Evolutionary conservation across 2,888 invertebrate species (phyloP).

Genomic region (Sinopyrophorus schimmeli): DNA sequence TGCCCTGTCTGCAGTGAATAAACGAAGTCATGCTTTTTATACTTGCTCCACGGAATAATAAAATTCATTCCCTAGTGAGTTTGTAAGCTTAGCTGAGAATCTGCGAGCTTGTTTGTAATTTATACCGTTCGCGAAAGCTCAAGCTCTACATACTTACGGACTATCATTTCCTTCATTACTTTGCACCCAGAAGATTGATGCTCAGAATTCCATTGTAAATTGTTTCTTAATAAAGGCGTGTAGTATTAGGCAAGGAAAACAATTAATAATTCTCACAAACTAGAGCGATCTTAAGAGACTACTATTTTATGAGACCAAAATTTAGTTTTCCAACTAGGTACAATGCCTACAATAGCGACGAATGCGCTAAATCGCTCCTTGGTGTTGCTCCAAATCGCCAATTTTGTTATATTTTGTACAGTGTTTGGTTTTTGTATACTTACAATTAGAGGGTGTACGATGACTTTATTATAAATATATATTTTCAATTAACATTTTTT

Average conservation of each 20-base stretch:
- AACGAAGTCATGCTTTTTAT: conserved; percentile 23
- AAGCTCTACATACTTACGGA: conserved; percentile 23
- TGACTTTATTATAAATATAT: too few relatives aligned
- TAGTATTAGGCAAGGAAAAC: conserved; percentile 15
- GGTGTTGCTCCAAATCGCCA: too few relatives aligned
- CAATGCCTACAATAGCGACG: too few relatives aligned
- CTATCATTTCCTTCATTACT: conserved; percentile 28
- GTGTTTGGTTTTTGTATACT: too few relatives aligned
- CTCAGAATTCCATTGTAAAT: conserved; percentile 22
- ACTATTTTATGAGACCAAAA: too few relatives aligned
- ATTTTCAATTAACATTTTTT: too few relatives aligned
- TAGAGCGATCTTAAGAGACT: too few relatives aligned
- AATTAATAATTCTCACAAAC: conserved; percentile 12
- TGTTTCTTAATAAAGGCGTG: conserved; percentile 23
- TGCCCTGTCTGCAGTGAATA: conserved; percentile 17
- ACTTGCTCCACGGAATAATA: conserved; percentile 24
- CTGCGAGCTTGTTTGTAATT: conserved; percentile 27
- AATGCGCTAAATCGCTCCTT: too few relatives aligned
- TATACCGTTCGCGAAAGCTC: conserved; percentile 24
- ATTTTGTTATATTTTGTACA: too few relatives aligned
- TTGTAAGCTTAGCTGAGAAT: conserved; percentile 26
- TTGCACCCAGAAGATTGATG: conserved; percentile 24
- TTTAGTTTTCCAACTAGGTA: too few relatives aligned
- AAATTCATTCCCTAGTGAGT: conserved; percentile 25
- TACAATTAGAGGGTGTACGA: too few relatives aligned